Base-by-base conservation (phyloP, 2,113 vertebrate species). In the Serilophus lunatus region DNA sequence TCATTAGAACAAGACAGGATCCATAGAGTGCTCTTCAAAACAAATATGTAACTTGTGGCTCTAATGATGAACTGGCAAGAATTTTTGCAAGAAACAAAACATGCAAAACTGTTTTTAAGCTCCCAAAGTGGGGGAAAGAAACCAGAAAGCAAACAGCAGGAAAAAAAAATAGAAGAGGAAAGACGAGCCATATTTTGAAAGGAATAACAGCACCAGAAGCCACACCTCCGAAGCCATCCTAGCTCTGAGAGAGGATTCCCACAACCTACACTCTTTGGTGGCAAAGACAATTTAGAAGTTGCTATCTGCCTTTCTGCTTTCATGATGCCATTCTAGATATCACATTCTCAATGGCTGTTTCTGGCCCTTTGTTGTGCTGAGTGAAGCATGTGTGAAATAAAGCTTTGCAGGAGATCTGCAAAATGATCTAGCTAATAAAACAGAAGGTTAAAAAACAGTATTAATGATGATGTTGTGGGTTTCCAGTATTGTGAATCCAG, bases 371-470 rank as follows among this genome's bases (percentile, higher is more conserved):
- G 0, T 3, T 50, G 36, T 57, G 71, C 71, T 14, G 50, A 83
- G 59, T 18, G 42, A 88, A 90, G 33, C 7, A 17, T 29, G 28
- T 70, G 50, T 38, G 54, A 35, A 85, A 71, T 54, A 79, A 83
- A 83, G 54, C 29, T 77, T 45, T 63, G 54, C n/a, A 26, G 80
- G 63, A 92, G 38, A 90, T 65, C 57, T 85, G 66, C 82, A 94
- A 85, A 96, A 65, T 3, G 3, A 91, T 40, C 88, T 69, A 23
- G 26, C 24, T 57, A 65, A 75, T 45, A 60, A 72, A 85, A 50
- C 40, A 68, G 77, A 88, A 42, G 45, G 8, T 14, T 28, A 10
- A 72, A 90, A 87, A 80, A 54, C 78, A 61, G 14, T 53, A 65
- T 17, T 65, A 68, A 87, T 57, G 79, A n/a, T 85, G 75, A 80